Evolutionary conservation across 2,888 invertebrate genomes (phyloP).

Genomic region (Orchesella flavescens): DNA sequence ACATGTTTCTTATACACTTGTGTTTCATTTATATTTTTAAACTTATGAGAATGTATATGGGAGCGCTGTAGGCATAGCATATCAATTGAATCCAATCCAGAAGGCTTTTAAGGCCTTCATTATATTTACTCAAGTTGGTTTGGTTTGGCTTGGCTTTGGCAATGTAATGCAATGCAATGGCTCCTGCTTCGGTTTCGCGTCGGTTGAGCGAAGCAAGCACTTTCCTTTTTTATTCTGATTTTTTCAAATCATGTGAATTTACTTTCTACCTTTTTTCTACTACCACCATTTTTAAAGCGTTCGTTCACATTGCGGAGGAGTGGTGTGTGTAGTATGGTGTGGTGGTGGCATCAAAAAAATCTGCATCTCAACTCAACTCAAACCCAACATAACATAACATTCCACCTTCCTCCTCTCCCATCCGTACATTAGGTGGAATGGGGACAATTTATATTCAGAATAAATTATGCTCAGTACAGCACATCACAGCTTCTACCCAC

Average conservation of each 20-base stretch:
- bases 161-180: no score
- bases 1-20: not conserved
- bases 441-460: constrained; percentile 63
- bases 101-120: constrained; percentile 72
- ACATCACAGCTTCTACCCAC: not conserved
- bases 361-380: constrained; percentile 50
- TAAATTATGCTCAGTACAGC: constrained; percentile 54
- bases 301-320: not conserved
- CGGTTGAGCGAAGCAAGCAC: not conserved
- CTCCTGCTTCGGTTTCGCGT: not conserved
- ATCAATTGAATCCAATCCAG: constrained; percentile 72
- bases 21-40: not conserved
- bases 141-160: not conserved
- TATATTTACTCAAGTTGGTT: constrained; percentile 71
- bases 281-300: not conserved
- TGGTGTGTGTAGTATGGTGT: no score
- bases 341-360: no score
- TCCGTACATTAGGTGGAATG: constrained; percentile 28
- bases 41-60: constrained; percentile 25
- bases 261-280: constrained; percentile 32
- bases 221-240: constrained; percentile 50
- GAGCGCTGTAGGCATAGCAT: constrained; percentile 47
- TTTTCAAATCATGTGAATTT: constrained; percentile 60
- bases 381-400: constrained; percentile 15
- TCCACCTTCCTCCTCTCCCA: not conserved